Conservation (phyloP, 2,113 vertebrate genomes). For the Phasianus colchicus region DNA sequence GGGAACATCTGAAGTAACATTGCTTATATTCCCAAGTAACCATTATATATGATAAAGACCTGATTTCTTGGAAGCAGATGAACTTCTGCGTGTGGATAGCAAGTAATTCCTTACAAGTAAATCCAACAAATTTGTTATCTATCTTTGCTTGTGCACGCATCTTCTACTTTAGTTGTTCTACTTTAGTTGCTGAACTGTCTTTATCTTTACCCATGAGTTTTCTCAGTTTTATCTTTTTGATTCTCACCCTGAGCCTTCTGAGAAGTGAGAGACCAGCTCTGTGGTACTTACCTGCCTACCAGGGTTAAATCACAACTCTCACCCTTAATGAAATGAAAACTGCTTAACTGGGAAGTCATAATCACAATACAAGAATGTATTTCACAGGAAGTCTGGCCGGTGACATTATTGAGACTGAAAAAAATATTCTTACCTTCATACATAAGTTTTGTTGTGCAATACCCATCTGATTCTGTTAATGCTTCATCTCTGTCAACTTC, state of each 20-base stretch:
- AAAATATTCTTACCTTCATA: constrained; percentile 87
- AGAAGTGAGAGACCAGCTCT: background rate
- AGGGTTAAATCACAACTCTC: background rate
- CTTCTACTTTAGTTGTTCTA: background rate
- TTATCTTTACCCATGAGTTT: background rate
- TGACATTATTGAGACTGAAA: background rate
- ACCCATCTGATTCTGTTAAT: constrained; percentile 83
- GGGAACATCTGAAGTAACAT: background rate
- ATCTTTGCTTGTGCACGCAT: background rate
- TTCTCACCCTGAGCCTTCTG: background rate
- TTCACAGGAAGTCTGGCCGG: background rate
- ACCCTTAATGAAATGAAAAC: background rate
- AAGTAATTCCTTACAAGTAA: background rate
- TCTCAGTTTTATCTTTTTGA: background rate
- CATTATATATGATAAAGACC: background rate
- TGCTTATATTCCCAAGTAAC: background rate
- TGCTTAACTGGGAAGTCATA: background rate
- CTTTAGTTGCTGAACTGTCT: background rate
- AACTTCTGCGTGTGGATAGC: background rate
- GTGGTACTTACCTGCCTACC: background rate
- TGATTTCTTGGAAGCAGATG: background rate
- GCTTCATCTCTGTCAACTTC: constrained; percentile 89
- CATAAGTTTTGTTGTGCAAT: constrained; percentile 91
- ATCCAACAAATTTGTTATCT: background rate
- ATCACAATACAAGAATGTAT: background rate